Base-by-base conservation (phyloP, 2,888 invertebrate species). In the Diaperis boleti region DNA sequence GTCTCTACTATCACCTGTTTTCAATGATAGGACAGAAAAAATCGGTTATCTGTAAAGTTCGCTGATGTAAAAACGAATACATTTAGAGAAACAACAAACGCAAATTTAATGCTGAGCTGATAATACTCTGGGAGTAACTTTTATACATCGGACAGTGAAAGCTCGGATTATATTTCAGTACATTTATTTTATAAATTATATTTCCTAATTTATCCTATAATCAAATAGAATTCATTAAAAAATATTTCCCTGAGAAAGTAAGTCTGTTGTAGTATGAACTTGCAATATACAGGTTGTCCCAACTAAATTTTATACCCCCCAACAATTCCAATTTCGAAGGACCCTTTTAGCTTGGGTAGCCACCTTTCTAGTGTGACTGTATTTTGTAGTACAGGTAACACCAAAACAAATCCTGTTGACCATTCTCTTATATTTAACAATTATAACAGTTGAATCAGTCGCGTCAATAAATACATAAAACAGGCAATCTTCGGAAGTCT, bases 31-130 rank as follows among this genome's bases (percentile, higher is more conserved):
- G 45, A 42, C 11, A 54, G 26, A 41, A 45, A 45, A 29, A 45
- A 18, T 42, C 35, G 33, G 37, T 50, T 50, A 39, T 54, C 37
- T 42, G 31, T 54, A 54, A 54, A 54, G 54, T 54, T 54, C 54
- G 42, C 41, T 54, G 41, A 54, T 54, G 54, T 54, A 54, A 54
- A 54, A 54, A 54, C 54, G 54, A 41, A 54, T 54, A 54, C 54
- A 54, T 54, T 54, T 54, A 54, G 54, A 54, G 17, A 29, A 52
- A 31, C 14, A 29, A 54, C 54, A 41, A 54, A 54, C 52, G 39
- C 54, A 41, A 42, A 54, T 29, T 42, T 39, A 37, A 11, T 26
- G 33, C 33, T 54, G 54, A 54, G 33, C 33, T 54, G 54, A 54
- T 54, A 54, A 54, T 54, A 33, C 26, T 11, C 20, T 37, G 20